Evolutionary conservation across 2,113 vertebrate species (phyloP), one percentile per base, ranked within the genome.

Genomic region (Halcyon senegalensis): DNA sequence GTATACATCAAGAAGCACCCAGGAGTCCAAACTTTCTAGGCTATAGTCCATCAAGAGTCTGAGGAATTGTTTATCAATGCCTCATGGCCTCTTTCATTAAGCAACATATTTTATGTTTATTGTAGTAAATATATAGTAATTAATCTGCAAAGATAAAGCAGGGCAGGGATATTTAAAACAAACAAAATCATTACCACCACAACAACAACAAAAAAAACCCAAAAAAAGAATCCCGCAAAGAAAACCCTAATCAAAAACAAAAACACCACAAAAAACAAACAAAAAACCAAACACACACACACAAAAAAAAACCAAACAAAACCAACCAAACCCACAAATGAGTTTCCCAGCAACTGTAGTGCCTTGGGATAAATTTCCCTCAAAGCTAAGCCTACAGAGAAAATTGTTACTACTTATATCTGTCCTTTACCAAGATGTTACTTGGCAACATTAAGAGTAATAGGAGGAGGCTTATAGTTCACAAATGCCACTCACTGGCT

Each of bases 321-420:
- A 60, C 23, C 50, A 51, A 51, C 23, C 50, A 51, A 28, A 5
- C 20, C 58, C 59, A 59, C 7, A 31, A 56, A 31, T 3, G 14
- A 35, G 59, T 35, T 83, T 88, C 64, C 39, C 62, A 89, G 39
- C 27, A 87, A 75, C 73, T 67, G 39, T 12, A 81, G 46, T 30
- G 41, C 68, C 37, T 81, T 51, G 10, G 17, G 80, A 84, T 59
- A 84, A 73, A 37, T 13, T 19, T 83, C 41, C 28, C 37, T 72
- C 84, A 56, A 81, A 94, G 76, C 27, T 67, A 72, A 88, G 33
- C 31, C 53, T 70, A 89, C 41, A 60, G 8, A 37, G 8, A 94
- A 94, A 95, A 96, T 58, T 72, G 16, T 55, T 55, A 60, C 70
- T 81, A 80, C 72, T 86, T 84, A 20, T 67, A 93, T 37, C 66